A percentile compares a stretch with the other conserved stretches of the same genome.
Evolutionary conservation across 1,140 invertebrate genomes (phyloP).

Genomic region (Calephelis virginiensis): DNA sequence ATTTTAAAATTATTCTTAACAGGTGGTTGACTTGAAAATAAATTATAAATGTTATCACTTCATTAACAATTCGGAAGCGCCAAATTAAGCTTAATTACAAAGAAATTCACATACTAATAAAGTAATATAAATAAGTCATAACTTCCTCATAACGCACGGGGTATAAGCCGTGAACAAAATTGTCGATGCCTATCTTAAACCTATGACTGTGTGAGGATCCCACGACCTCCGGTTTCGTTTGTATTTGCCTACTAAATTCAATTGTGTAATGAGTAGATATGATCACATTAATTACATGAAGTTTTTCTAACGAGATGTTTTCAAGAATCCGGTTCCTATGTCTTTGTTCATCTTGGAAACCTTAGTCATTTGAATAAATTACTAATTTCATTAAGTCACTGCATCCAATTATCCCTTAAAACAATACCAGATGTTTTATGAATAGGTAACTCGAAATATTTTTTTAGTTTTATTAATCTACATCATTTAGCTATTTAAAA

Average conservation of each 20-base stretch:
- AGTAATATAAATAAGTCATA: slow-evolving; percentile 17
- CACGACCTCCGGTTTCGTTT: slow-evolving; percentile 50
- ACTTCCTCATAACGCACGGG: slow-evolving; percentile 54
- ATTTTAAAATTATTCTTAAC: no score
- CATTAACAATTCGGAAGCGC: slow-evolving; percentile 11
- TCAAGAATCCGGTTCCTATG: slow-evolving; percentile 32
- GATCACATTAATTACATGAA: slow-evolving; percentile 56
- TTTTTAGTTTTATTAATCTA: no score
- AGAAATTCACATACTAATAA: slow-evolving; percentile 24
- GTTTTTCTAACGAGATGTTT: slow-evolving; percentile 50
- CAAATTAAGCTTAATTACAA: slow-evolving; percentile 27
- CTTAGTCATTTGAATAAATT: slow-evolving; percentile 13
- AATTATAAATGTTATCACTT: slow-evolving; percentile 1
- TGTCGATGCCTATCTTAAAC: slow-evolving; percentile 51
- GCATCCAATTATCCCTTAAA: neutral
- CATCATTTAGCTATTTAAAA: no score
- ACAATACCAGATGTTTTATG: no score
- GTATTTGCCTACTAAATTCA: slow-evolving; percentile 56
- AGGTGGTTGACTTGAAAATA: neutral
- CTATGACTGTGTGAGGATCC: slow-evolving; percentile 48
- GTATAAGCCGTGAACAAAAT: slow-evolving; percentile 58
- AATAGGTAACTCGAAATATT: no score
- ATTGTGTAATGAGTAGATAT: slow-evolving; percentile 57
- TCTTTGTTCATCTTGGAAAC: slow-evolving; percentile 7
- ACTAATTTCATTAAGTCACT: neutral